A percentile compares a stretch with the other conserved stretches of the same genome.
phyloP scores from a whole-genome alignment of 2,113 vertebrate species.

The Acrocephalus arundinaceus region DNA sequence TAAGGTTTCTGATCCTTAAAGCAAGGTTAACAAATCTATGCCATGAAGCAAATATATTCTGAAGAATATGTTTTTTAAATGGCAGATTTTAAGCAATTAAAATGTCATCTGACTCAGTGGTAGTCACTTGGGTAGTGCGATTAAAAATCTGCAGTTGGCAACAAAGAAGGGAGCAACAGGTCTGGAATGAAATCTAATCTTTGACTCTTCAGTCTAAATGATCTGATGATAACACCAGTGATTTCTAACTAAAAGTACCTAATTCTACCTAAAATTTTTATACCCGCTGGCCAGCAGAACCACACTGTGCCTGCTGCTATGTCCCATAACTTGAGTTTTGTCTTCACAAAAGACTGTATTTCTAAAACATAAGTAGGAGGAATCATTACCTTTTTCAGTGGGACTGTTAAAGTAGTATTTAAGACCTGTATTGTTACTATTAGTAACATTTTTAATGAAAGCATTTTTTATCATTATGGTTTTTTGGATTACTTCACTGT shows the following conservation, averaged over 20 bases:
- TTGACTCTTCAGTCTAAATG: background rate
- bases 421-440: background rate
- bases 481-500: background rate
- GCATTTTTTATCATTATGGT: fast-evolving
- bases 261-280: background rate
- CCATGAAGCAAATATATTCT: background rate
- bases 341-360: background rate
- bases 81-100: background rate
- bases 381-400: background rate
- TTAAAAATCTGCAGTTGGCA: background rate
- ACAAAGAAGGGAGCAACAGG: background rate
- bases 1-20: background rate
- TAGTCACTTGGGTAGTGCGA: background rate
- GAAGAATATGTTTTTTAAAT: background rate
- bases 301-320: background rate
- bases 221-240: background rate
- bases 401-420: background rate
- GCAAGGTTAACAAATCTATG: background rate
- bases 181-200: background rate
- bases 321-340: fast-evolving
- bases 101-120: background rate
- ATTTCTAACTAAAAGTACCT: background rate
- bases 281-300: background rate
- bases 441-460: background rate
- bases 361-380: background rate